Conservation (phyloP, 1,140 invertebrate species). For the Drosophila takahashii region DNA sequence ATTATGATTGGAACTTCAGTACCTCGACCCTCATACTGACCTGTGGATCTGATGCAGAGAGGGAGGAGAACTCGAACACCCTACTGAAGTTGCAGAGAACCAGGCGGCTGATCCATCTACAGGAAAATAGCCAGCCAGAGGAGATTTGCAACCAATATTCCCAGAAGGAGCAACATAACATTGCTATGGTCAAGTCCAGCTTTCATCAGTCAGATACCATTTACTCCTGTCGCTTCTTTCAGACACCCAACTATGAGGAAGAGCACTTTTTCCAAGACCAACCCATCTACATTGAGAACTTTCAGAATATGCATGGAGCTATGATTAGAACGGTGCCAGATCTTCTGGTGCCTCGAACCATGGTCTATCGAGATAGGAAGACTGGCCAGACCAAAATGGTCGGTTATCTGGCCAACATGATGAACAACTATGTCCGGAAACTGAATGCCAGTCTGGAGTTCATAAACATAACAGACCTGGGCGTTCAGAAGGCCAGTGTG, state of each 20-base stretch:
- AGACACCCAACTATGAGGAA: constrained; percentile 21
- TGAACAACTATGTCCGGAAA: constrained; percentile 42
- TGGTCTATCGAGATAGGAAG: constrained; percentile 28
- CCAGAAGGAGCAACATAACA: constrained; percentile 54
- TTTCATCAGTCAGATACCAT: constrained; percentile 11
- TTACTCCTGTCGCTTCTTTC: constrained; percentile 54
- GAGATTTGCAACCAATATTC: constrained; percentile 32
- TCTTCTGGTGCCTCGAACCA: constrained; percentile 42
- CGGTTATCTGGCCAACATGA: constrained; percentile 50
- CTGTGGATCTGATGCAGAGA: constrained; percentile 33
- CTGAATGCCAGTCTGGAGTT: constrained; percentile 54
- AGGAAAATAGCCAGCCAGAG: neutral
- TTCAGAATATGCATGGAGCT: constrained; percentile 50
- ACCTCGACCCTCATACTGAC: constrained; percentile 36
- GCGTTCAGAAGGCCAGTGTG: neutral
- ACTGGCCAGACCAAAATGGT: constrained; percentile 20
- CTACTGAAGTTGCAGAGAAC: constrained; percentile 36
- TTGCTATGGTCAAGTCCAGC: constrained; percentile 42
- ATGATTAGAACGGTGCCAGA: constrained; percentile 31
- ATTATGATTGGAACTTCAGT: constrained; percentile 42
- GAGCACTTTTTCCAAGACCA: neutral
- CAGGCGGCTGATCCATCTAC: constrained; percentile 36
- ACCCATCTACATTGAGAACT: constrained; percentile 56
- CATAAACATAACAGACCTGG: neutral
- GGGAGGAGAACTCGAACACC: constrained; percentile 24